Evolutionary conservation across 2,797 vertebrate genomes (phyloP), one percentile per base, ranked within the genome.

Genomic region (Enteromius unitaeniatus): DNA sequence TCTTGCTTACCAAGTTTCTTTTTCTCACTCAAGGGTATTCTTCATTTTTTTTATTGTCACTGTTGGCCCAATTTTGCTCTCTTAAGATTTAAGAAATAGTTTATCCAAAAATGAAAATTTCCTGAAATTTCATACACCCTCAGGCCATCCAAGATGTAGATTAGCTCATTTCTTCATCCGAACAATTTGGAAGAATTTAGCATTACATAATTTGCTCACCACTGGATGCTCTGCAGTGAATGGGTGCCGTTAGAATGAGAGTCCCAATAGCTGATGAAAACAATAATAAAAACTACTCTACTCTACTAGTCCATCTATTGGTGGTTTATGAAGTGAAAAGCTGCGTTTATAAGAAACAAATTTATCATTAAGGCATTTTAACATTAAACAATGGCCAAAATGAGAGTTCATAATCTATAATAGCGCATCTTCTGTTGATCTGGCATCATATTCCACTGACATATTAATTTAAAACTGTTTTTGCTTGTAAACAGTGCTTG

Each of bases 21-120:
- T 80, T 75, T 53, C 65, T 88, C 89, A 86, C 89, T 90, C 87
- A 47, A 58, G 81, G 81, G 62, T 78, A 15, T 64, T 62, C 60
- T 74, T 67, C 6, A 64, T 77, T 72, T 62, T 72, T 62, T 72
- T 55, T 78, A 55, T 70, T 55, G 37, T 72, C 53, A 26, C 51
- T 62, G 37, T 15, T 78, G 74, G 19, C 26, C 65, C 21, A 6
- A 21, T 83, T 78, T 70, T 78, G n/a, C 74, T 78, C 31, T 68
- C 31, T 23, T 49, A 55, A 49, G 45, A 28, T 69, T 68, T 45
- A 17, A 64, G 62, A 17, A 7, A 17, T 14, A 31, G 60, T 64
- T 64, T 6, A 17, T 14, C 62, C 62, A 64, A 64, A 64, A 64
- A 65, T 65, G 0, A 17, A 31, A 64, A 64, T 64, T 9, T 64